Evolutionary conservation across 1,140 invertebrate genomes (phyloP).

Genomic region (Coptotermes formosanus): DNA sequence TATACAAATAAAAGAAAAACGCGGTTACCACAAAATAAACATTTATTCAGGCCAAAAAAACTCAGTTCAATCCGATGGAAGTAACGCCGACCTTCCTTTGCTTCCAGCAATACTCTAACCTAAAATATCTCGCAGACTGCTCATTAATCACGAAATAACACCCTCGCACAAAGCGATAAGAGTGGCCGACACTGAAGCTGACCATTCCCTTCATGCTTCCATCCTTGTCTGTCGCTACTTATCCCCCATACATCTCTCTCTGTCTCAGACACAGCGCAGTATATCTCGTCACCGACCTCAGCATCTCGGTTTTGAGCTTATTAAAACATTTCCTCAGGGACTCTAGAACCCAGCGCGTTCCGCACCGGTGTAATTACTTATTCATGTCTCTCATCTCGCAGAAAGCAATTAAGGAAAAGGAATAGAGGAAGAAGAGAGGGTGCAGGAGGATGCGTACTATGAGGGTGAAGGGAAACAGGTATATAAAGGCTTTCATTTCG

Average conservation of each 20-base stretch:
- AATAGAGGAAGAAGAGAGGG: neutral
- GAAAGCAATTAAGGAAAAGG: conserved; percentile 16
- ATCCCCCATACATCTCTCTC: neutral
- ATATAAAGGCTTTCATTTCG: conserved; percentile 19
- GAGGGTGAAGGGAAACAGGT: neutral
- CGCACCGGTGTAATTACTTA: conserved; percentile 8
- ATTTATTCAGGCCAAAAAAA: neutral
- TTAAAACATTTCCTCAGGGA: conserved; percentile 16
- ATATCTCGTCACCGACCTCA: neutral
- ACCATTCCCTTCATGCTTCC: neutral
- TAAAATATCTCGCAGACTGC: neutral
- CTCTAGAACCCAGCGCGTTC: neutral
- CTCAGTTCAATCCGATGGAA: neutral
- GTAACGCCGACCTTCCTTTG: neutral
- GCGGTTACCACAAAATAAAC: neutral
- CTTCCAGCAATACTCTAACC: neutral
- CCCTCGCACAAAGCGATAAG: neutral
- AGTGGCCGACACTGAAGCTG: neutral
- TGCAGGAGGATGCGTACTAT: neutral
- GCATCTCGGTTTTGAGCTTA: conserved; percentile 14
- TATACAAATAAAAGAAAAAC: too few species aligned
- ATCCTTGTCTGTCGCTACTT: too few species aligned
- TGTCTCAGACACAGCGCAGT: neutral
- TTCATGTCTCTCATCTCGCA: conserved; percentile 15
- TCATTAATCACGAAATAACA: neutral